Conservation (phyloP, 2,888 invertebrate species). For the Autographa pulchrina region DNA sequence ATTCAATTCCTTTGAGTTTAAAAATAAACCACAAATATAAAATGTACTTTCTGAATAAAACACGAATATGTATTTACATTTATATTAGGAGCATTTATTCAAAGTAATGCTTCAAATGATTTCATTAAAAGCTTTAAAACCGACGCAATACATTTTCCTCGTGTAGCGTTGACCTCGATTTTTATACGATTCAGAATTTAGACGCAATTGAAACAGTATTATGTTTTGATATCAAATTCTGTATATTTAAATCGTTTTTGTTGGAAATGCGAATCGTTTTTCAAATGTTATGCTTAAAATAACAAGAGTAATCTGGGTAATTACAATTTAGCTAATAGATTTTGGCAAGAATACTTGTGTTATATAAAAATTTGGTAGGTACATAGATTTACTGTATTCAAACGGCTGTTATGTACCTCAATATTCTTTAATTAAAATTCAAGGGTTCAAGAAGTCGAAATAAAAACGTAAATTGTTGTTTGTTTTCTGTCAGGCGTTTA, state of each 20-base stretch:
- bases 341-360: too few relatives aligned
- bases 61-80: conserved; percentile 29
- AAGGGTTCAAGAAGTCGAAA: too few relatives aligned
- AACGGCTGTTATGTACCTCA: too few relatives aligned
- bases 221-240: not conserved
- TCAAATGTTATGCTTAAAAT: not conserved
- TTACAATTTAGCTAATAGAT: too few relatives aligned
- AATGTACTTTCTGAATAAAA: conserved; percentile 5
- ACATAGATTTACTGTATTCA: too few relatives aligned
- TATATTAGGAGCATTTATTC: conserved; percentile 12
- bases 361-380: too few relatives aligned
- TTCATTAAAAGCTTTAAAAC: conserved; percentile 23
- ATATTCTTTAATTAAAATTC: too few relatives aligned
- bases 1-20: not conserved
- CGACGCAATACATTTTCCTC: conserved; percentile 16
- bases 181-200: conserved; percentile 24
- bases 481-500: too few relatives aligned
- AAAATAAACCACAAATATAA: not conserved
- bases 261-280: not conserved
- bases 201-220: conserved; percentile 17
- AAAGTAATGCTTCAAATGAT: conserved; percentile 29
- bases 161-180: conserved; percentile 16
- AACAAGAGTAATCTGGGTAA: too few relatives aligned
- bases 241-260: too few relatives aligned
- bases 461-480: too few relatives aligned